Evolutionary conservation across 2,113 vertebrate species (phyloP).

Genomic region (Myiopsitta monachus): DNA sequence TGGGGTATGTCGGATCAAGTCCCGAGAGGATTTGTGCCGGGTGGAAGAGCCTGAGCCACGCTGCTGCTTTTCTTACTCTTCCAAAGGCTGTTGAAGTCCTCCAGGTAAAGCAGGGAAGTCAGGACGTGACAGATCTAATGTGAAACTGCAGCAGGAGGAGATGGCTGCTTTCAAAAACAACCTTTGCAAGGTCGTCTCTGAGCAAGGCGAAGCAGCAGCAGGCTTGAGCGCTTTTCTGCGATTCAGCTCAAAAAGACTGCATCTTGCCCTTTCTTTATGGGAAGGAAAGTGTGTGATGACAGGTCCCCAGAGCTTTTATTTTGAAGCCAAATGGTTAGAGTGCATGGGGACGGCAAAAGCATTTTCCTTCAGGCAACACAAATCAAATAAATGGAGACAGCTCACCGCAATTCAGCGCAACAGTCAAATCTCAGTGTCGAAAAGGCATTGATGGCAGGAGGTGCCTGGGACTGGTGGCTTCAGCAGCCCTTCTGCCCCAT

Average conservation of each 20-base stretch:
- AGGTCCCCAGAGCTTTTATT: constrained; percentile 54
- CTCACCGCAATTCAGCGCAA: not conserved
- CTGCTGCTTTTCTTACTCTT: not conserved
- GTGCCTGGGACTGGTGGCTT: not conserved
- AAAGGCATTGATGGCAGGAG: accelerated
- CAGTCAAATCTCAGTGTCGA: accelerated
- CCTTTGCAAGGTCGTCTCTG: constrained; percentile 19
- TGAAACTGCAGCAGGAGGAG: constrained; percentile 6
- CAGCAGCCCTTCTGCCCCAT: not conserved
- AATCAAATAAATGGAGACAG: constrained; percentile 54
- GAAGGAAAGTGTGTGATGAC: constrained; percentile 12
- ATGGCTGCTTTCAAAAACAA: not conserved
- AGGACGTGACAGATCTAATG: not conserved
- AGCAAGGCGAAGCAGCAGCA: not conserved
- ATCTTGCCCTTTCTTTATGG: constrained; percentile 9
- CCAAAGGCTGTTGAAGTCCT: not conserved
- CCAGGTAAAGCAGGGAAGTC: not conserved
- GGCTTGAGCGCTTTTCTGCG: not conserved
- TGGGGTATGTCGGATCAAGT: not conserved
- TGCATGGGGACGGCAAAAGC: constrained; percentile 47
- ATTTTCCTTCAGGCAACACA: constrained; percentile 48
- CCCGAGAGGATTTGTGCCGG: not conserved
- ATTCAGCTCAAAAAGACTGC: constrained; percentile 14
- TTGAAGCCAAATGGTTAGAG: constrained; percentile 56
- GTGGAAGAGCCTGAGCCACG: not conserved